Conservation (phyloP, 2,888 invertebrate genomes). For the Dynastes tityus region DNA sequence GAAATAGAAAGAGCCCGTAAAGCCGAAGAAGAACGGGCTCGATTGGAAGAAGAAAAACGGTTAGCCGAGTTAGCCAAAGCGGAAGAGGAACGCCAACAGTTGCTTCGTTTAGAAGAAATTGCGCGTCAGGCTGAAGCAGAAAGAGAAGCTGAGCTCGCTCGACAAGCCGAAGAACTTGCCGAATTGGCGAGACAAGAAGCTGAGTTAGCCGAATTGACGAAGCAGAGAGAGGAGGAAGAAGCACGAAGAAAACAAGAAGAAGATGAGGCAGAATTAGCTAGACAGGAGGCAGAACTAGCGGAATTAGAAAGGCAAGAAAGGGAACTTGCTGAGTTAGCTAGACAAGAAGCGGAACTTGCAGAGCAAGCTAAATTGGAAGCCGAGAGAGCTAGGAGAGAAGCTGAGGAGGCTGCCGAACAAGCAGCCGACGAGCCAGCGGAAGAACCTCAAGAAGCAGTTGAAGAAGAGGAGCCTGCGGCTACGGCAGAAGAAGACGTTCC, state of each 20-base stretch:
- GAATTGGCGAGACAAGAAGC: slow-evolving; percentile 75
- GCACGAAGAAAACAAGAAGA: slow-evolving; percentile 72
- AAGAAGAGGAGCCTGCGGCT: slow-evolving; percentile 46
- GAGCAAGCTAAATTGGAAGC: slow-evolving; percentile 67
- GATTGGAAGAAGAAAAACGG: slow-evolving; percentile 72
- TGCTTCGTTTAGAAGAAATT: slow-evolving; percentile 74
- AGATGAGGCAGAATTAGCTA: slow-evolving; percentile 71
- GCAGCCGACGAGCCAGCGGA: slow-evolving; percentile 53
- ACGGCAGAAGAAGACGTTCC: slow-evolving; percentile 58
- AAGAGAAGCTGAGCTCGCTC: slow-evolving; percentile 78
- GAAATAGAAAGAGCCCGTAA: slow-evolving; percentile 73
- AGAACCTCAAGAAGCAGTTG: slow-evolving; percentile 55
- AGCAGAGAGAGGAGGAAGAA: slow-evolving; percentile 75
- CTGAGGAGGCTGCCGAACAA: slow-evolving; percentile 62
- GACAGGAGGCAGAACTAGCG: slow-evolving; percentile 77
- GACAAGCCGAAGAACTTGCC: slow-evolving; percentile 73
- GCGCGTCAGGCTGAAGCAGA: slow-evolving; percentile 78
- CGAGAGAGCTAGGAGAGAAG: slow-evolving; percentile 62
- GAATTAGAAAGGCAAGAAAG: slow-evolving; percentile 73
- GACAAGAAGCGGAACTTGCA: slow-evolving; percentile 77
- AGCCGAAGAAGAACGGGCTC: slow-evolving; percentile 73
- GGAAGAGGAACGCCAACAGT: slow-evolving; percentile 70
- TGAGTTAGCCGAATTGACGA: slow-evolving; percentile 75
- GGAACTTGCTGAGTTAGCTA: slow-evolving; percentile 70
- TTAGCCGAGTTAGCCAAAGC: slow-evolving; percentile 67